A percentile compares a stretch with the other conserved stretches of the same genome.
Conservation (phyloP, 2,888 invertebrate genomes). For the Heliconius charithonia region DNA sequence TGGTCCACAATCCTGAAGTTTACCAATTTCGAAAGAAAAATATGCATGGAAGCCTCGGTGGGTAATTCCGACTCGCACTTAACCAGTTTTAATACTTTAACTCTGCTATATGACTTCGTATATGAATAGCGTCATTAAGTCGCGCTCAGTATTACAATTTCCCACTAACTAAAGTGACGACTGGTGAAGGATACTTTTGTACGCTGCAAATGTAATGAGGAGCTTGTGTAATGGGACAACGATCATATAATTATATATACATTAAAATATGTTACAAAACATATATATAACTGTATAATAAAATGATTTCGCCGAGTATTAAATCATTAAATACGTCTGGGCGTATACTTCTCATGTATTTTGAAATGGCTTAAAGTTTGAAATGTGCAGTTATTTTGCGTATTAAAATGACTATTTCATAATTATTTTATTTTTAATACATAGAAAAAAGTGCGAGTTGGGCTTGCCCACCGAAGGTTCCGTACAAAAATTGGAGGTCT, state of each 20-base stretch:
- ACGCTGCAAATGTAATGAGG: constrained; percentile 17
- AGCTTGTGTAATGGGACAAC: constrained; percentile 7
- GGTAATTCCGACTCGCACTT: neutral
- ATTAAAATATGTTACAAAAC: neutral
- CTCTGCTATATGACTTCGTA: constrained; percentile 4
- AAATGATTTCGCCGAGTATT: neutral
- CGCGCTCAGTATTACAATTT: constrained; percentile 18
- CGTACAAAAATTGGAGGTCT: too few relatives aligned
- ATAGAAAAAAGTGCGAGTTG: too few relatives aligned
- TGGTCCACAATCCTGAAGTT: too few relatives aligned
- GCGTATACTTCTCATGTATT: neutral
- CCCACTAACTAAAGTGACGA: constrained; percentile 11
- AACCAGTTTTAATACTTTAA: neutral
- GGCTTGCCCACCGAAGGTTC: too few relatives aligned
- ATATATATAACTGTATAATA: neutral
- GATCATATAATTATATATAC: neutral
- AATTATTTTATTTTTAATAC: neutral
- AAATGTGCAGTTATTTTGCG: neutral
- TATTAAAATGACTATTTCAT: neutral
- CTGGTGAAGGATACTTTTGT: constrained; percentile 14
- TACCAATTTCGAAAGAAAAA: too few relatives aligned
- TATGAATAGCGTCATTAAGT: constrained; percentile 20
- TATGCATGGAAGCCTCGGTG: too few relatives aligned
- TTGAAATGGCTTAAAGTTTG: neutral
- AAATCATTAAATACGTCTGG: neutral